A percentile compares a stretch with the other conserved stretches of the same genome.
phyloP scores from a whole-genome alignment of 2,888 invertebrate species.

The Callimorpha dominula region DNA sequence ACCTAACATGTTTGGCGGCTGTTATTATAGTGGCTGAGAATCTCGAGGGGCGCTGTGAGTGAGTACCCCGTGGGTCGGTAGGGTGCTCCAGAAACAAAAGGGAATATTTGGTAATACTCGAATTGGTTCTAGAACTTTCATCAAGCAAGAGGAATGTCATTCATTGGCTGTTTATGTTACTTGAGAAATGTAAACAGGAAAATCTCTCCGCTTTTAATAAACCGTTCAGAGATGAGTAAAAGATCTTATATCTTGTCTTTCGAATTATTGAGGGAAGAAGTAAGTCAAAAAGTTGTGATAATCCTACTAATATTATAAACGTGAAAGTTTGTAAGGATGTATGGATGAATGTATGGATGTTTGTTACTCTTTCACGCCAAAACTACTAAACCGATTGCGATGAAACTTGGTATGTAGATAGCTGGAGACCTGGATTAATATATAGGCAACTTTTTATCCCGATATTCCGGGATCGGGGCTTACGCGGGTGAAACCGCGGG shows the following conservation, averaged over 20 bases:
- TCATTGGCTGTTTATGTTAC: not conserved
- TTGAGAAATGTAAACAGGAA: not conserved
- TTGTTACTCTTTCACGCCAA: too few relatives aligned
- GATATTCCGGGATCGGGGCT: too few relatives aligned
- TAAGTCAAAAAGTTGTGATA: too few relatives aligned
- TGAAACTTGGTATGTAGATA: too few relatives aligned
- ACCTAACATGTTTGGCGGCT: constrained; percentile 53
- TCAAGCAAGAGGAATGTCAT: not conserved
- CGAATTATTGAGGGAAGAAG: too few relatives aligned
- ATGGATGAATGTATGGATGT: too few relatives aligned
- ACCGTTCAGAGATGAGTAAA: not conserved
- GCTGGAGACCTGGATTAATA: too few relatives aligned
- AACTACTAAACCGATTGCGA: too few relatives aligned
- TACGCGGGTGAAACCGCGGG: too few relatives aligned
- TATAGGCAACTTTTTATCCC: too few relatives aligned
- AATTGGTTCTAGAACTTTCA: constrained; percentile 9
- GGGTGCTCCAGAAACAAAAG: constrained; percentile 41
- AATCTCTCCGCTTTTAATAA: not conserved
- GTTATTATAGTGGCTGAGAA: constrained; percentile 49
- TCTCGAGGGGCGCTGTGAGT: constrained; percentile 32
- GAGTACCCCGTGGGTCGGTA: constrained; percentile 25
- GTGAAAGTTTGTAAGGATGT: too few relatives aligned
- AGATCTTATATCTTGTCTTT: not conserved
- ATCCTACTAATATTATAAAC: too few relatives aligned
- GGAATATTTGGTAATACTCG: constrained; percentile 22